Conservation (phyloP, 2,797 vertebrate genomes). For the Todus mexicanus region DNA sequence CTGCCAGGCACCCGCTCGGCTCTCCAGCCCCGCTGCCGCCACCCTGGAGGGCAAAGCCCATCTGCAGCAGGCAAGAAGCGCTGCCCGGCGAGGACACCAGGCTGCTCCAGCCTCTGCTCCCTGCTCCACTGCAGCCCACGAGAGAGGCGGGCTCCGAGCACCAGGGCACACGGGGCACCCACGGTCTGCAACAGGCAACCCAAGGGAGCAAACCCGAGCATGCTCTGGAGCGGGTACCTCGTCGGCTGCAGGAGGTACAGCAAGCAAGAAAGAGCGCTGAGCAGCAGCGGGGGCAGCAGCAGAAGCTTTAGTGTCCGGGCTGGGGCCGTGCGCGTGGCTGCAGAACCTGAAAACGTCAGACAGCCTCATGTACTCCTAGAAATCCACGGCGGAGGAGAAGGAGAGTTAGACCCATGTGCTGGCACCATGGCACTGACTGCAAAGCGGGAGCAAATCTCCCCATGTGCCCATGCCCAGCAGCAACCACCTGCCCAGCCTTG, state of each 20-base stretch:
- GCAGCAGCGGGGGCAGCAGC: conserved; percentile 73
- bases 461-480: rapidly evolving
- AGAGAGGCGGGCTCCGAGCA: background rate
- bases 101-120: background rate
- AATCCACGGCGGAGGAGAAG: conserved; percentile 27
- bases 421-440: background rate
- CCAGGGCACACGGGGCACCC: background rate
- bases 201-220: background rate
- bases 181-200: background rate
- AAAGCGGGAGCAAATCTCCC: background rate
- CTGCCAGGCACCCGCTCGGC: background rate
- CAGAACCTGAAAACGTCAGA: conserved; percentile 84
- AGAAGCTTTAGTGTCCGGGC: conserved; percentile 71
- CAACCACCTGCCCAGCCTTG: background rate
- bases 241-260: conserved; percentile 76
- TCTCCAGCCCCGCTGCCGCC: background rate
- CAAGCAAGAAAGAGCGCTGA: conserved; percentile 75
- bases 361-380: conserved; percentile 84
- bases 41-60: background rate
- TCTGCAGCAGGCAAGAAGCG: rapidly evolving
- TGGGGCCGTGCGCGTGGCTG: conserved; percentile 68
- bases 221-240: conserved; percentile 79
- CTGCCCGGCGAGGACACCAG: background rate
- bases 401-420: conserved; percentile 24
- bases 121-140: background rate